phyloP scores from a whole-genome alignment of 2,888 invertebrate genomes.

The Leptinotarsa juncta region DNA sequence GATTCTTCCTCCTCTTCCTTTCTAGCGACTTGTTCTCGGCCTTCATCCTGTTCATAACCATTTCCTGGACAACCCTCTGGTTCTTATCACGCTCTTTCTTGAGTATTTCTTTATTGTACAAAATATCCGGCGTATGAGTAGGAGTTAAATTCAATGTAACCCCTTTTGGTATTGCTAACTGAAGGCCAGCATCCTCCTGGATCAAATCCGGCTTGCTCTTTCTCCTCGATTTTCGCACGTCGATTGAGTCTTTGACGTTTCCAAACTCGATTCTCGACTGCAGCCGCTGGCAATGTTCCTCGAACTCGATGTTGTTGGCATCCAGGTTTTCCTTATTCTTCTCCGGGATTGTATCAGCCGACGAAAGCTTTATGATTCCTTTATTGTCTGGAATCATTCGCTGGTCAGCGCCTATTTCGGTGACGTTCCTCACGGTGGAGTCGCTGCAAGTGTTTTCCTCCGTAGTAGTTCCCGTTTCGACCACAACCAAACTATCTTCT shows the following conservation, averaged over 20 bases:
- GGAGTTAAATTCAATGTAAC: conserved; percentile 50
- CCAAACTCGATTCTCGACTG: conserved; percentile 78
- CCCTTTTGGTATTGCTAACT: conserved; percentile 50
- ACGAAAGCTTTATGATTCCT: not conserved
- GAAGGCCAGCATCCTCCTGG: conserved; percentile 59
- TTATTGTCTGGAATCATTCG: conserved; percentile 27
- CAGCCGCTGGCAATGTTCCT: conserved; percentile 75
- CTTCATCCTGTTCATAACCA: conserved; percentile 83
- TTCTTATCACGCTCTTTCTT: conserved; percentile 84
- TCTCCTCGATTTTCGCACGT: conserved; percentile 71
- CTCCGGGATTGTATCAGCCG: not conserved
- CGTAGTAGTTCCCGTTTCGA: conserved; percentile 70
- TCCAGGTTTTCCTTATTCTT: conserved; percentile 38
- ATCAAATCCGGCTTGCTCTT: conserved; percentile 63
- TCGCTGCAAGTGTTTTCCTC: conserved; percentile 71
- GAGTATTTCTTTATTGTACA: conserved; percentile 73
- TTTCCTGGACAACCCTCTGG: conserved; percentile 84
- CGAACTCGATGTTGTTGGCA: conserved; percentile 63
- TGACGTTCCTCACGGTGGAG: conserved; percentile 64
- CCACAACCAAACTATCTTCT: conserved; percentile 69
- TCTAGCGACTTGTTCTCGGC: conserved; percentile 75
- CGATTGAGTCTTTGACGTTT: conserved; percentile 77
- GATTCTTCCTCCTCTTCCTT: conserved; percentile 69
- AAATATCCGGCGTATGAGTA: conserved; percentile 53
- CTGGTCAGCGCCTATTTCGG: conserved; percentile 53